phyloP scores from a whole-genome alignment of 2,888 invertebrate genomes.

The Sussaba pulchella region DNA sequence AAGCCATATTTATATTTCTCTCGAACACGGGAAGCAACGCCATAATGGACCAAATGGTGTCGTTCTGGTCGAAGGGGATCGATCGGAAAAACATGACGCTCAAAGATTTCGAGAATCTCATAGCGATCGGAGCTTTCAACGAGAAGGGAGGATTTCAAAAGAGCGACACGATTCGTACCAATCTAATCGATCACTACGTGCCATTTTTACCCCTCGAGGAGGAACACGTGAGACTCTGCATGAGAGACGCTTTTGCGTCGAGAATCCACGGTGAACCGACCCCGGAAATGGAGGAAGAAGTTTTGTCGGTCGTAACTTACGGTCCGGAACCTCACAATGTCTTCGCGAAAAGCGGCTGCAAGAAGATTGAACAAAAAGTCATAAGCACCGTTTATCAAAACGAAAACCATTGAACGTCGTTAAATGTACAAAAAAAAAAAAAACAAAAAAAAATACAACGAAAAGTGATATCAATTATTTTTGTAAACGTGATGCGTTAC shows the following conservation, averaged over 20 bases:
- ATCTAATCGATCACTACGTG: conserved; percentile 96
- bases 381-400: conserved; percentile 77
- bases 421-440: no score
- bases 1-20: conserved; percentile 94
- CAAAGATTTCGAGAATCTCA: conserved; percentile 90
- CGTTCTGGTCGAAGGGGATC: conserved; percentile 87
- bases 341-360: conserved; percentile 96
- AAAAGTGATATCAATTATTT: conserved; percentile 6
- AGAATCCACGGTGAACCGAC: conserved; percentile 67
- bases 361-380: conserved; percentile 93
- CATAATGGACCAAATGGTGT: conserved; percentile 88
- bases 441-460: no score
- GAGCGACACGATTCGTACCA: conserved; percentile 92
- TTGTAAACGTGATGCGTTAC: not conserved
- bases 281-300: conserved; percentile 82
- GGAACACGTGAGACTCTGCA: conserved; percentile 92
- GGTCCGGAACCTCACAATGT: conserved; percentile 90
- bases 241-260: conserved; percentile 87
- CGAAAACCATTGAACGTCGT: no score
- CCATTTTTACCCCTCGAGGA: conserved; percentile 97
- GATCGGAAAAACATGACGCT: conserved; percentile 88
- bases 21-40: conserved; percentile 95
- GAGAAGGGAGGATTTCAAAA: conserved; percentile 92
- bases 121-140: conserved; percentile 90
- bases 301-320: conserved; percentile 89